Evolutionary conservation across 2,888 invertebrate species (phyloP), one percentile per base, ranked within the genome.

Genomic region (Horisme vitalbata): DNA sequence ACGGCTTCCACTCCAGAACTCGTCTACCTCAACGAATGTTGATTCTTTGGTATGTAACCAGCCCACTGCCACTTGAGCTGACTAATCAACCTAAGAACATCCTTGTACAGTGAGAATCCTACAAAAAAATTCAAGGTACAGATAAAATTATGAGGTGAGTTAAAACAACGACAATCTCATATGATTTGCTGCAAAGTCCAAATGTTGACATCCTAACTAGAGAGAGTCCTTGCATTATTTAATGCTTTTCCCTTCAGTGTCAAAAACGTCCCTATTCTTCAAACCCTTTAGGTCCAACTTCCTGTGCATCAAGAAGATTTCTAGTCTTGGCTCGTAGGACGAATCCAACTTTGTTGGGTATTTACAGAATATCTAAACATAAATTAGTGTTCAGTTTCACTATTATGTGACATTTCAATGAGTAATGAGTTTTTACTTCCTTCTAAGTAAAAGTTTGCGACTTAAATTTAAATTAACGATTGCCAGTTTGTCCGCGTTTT

Each of bases 211-310:
- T 69, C 72, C 54, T 63, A 71, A 72, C 68, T 57, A 64, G 81
- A 79, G 81, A 82, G 81, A 83, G 81, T 75, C 65, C 61, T 68
- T 72, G 53, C 70, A 72, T 70, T n/a, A 75, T 71, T 68, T 64
- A 71, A 53, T 9, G 14, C 6, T 18, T 6, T 7, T 9, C 6
- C 26, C 14, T 6, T 14, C 10, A 9, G 5, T 20, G 5, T 6
- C 7, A 32, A 37, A 33, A 15, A 12, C 23, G n/a, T 36, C 13
- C 24, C 21, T 51, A 51, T 26, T 15, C n/a, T 15, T 10, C 5
- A 1, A 6, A 1, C 1, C n/a, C 20, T 41, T 27, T 13, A 27
- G 47, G 44, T 33, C 8, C 44, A 41, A 39, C 18, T 21, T 51
- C 5, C 13, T 20, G 8, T 12, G 7, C 2, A 1, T 1, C 5